A percentile compares a stretch with the other conserved stretches of the same genome.
phyloP scores from a whole-genome alignment of 1,140 invertebrate genomes.

The Papilio helenus region DNA sequence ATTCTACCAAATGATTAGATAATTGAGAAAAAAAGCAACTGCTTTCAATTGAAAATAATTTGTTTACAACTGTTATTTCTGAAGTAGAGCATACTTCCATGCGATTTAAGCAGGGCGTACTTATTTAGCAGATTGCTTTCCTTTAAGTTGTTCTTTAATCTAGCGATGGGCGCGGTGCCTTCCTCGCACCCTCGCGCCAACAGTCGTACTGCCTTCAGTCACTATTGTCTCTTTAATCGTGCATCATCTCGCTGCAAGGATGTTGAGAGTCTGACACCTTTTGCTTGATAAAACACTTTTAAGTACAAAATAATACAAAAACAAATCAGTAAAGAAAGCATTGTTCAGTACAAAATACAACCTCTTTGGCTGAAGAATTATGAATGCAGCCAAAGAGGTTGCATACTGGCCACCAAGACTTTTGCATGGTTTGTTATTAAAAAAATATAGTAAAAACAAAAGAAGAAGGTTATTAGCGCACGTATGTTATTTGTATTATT shows the following conservation, averaged over 20 bases:
- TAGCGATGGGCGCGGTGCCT: slow-evolving; percentile 61
- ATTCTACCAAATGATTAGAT: background rate
- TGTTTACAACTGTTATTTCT: background rate
- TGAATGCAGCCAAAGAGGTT: no score
- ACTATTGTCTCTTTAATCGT: slow-evolving; percentile 44
- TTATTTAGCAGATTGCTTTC: slow-evolving; percentile 84
- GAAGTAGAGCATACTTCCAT: slow-evolving; percentile 61
- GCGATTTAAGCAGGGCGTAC: slow-evolving; percentile 53
- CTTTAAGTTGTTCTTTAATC: slow-evolving; percentile 84
- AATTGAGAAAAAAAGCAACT: background rate
- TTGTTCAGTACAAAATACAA: no score
- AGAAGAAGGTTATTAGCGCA: no score
- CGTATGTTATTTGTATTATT: background rate
- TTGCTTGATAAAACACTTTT: background rate
- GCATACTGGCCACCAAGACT: no score
- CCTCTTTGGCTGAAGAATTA: no score
- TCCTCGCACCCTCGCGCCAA: slow-evolving; percentile 51
- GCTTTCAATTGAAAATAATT: no score
- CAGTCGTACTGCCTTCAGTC: slow-evolving; percentile 38
- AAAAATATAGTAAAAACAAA: no score
- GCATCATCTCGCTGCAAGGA: slow-evolving; percentile 30
- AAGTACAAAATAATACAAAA: background rate
- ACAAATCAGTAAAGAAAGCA: background rate
- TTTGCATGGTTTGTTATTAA: no score
- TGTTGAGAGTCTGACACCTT: slow-evolving; percentile 2